phyloP scores from a whole-genome alignment of 2,113 vertebrate genomes.

The Eulemur rufifrons region DNA sequence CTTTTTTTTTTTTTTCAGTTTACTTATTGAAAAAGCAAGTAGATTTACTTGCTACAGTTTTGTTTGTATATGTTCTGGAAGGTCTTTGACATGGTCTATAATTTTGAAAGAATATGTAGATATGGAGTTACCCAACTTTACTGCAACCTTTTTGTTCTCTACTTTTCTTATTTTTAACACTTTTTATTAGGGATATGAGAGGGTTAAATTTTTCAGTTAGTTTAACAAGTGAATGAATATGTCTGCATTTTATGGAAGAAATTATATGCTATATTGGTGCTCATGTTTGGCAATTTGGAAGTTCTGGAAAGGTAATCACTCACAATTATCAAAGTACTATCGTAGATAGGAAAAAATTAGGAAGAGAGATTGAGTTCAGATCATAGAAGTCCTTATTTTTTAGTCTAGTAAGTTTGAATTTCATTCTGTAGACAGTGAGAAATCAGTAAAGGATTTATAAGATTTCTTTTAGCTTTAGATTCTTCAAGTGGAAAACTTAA shows the following conservation, averaged over 20 bases:
- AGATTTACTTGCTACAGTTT: background rate
- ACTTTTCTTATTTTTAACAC: background rate
- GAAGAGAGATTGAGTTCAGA: background rate
- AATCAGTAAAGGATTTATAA: background rate
- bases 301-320: background rate
- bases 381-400: background rate
- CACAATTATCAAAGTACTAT: background rate
- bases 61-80: background rate
- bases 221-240: background rate
- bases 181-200: conserved; percentile 6
- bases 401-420: background rate
- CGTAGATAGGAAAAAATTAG: background rate
- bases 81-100: background rate
- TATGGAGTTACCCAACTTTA: background rate
- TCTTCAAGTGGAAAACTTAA: conserved; percentile 31
- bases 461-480: conserved; percentile 2
- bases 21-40: background rate
- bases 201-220: background rate
- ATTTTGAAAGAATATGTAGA: background rate
- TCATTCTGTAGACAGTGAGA: background rate
- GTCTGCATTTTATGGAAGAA: conserved; percentile 2
- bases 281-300: background rate
- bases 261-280: background rate
- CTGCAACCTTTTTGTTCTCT: background rate
- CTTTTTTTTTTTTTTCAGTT: background rate